Base-by-base conservation (phyloP, 2,797 vertebrate genomes). In the Artibeus lituratus region DNA sequence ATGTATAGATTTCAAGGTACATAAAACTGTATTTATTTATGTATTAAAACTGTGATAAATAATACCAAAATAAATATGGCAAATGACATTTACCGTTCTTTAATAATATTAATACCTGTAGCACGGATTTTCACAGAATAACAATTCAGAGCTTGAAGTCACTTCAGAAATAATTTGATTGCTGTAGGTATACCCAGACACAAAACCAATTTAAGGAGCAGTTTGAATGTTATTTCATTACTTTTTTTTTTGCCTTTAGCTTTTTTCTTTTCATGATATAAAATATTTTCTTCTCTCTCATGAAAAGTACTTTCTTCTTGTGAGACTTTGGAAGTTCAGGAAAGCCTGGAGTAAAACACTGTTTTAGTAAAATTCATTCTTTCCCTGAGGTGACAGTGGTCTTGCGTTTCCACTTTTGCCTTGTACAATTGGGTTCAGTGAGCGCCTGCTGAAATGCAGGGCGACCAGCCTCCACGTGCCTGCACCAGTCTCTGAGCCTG, bases 231-330 rank as follows among this genome's bases (percentile, higher is more conserved):
- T 90, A 67, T 92, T 78, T 86, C 85, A 67, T 94, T 83, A 77
- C 55, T 29, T 87, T 44, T n/a, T n/a, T n/a, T 65, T 65, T 49
- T 90, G 73, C 87, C 72, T 76, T 93, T 65, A 72, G 93, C 67
- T 85, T 96, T 94, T 94, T 83, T 67, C 70, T 95, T 91, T 42
- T 82, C 47, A 81, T 94, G 57, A 81, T 69, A 73, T 73, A 47
- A 94, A 95, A 70, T 87, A 65, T 81, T 69, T 89, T 95, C 53
- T 65, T 89, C 62, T 92, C 76, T 94, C 93, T 82, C 39, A 37
- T 95, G 87, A 89, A 94, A 93, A 95, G 78, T 44, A 26, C 49
- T 91, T 95, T 55, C 88, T 91, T 94, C 70, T 65, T 53, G 74
- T 86, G 55, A 80, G 49, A 84, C 29, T 87, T 94, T 70, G 93